Evolutionary conservation across 2,797 vertebrate species (phyloP).

Genomic region (Myotis vivesi): DNA sequence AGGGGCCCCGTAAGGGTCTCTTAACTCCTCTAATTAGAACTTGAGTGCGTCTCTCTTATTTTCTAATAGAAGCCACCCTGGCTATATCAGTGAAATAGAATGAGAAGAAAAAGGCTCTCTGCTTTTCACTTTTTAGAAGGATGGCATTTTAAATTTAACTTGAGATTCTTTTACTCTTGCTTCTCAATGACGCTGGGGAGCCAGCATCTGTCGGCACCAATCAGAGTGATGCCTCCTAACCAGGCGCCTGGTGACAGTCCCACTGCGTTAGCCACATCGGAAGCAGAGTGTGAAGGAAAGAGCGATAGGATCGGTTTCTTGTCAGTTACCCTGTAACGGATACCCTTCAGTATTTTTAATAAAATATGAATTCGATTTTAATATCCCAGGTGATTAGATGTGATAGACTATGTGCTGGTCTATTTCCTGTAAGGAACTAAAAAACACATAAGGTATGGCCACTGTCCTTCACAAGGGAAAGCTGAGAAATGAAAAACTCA

Average conservation of each 20-base stretch:
- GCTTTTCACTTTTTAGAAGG: neutral
- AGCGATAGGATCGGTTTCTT: neutral
- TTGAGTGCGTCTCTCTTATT: neutral
- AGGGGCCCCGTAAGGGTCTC: neutral
- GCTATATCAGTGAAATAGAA: neutral
- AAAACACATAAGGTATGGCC: neutral
- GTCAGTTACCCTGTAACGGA: neutral
- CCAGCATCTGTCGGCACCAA: constrained; percentile 28
- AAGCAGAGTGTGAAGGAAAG: neutral
- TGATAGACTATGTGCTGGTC: neutral
- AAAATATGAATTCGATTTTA: constrained; percentile 23
- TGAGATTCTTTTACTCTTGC: neutral
- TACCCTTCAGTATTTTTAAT: neutral
- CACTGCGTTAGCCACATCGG: neutral
- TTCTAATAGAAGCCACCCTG: neutral
- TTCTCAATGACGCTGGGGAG: neutral
- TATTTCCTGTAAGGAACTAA: neutral
- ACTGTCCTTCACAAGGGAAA: neutral
- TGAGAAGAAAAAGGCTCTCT: neutral
- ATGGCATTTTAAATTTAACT: constrained; percentile 52
- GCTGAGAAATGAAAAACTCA: neutral
- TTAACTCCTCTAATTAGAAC: neutral
- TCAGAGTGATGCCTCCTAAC: constrained; percentile 10
- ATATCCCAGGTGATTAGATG: neutral
- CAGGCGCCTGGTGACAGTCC: neutral